Base-by-base conservation (phyloP, 1,140 invertebrate species). In the Neodiprion fabricii region DNA sequence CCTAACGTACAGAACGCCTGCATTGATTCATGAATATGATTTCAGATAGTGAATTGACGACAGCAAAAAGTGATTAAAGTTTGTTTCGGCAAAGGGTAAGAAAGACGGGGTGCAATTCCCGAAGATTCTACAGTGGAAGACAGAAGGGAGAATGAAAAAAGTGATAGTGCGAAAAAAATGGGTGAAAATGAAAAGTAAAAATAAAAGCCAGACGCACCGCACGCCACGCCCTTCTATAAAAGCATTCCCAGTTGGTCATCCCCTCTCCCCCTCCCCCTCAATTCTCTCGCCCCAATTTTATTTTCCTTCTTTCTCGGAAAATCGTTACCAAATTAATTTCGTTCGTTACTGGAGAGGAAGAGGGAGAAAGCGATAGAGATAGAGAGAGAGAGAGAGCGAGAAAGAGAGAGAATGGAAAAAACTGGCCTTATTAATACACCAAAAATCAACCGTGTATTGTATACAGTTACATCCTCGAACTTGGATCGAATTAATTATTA, bases 311-410 rank as follows among this genome's bases (percentile, higher is more conserved):
- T 69, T 47, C 12, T 69, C 67, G 9, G 40, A 69, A 69, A 69
- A 69, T 69, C 67, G 67, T 69, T 69, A 69, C 67, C 67, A 69
- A 69, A 69, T 69, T 69, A 69, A 69, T 69, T 69, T 69, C 67
- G 40, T 69, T 69, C 67, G 67, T 61, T 61, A 61, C 11, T 61
- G 53, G 14, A 21, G 10, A 69, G 14, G 11, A 17, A 21, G 7
- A 47, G 21, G 67, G 28, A 40, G 28, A 40, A 40, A 40, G 28
- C 28, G 28, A 40, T 2, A 40, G 28, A 5, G 28, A 40, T 2
- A 40, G 28, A 40, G 28, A 40, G 28, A 40, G 28, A 40, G 28
- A 1, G 28, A 1, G 28, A 40, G 28, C 28, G 5, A 40, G 28
- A 40, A 40, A 40, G 28, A 40, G 2, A 40, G 28, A 40, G 28